Base-by-base conservation (phyloP, 2,888 invertebrate species). In the Xanthostigma xanthostigma region DNA sequence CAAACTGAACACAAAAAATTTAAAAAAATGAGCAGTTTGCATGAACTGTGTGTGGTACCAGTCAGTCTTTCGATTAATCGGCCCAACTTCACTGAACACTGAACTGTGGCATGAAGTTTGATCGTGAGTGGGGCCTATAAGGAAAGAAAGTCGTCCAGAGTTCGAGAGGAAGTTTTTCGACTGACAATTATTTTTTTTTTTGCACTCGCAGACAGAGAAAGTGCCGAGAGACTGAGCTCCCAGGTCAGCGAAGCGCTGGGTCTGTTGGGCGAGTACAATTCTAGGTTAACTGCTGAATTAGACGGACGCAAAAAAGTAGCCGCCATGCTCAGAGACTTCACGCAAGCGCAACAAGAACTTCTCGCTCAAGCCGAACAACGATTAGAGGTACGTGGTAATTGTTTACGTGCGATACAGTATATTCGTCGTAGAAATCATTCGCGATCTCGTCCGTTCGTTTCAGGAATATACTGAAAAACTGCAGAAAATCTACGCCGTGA, bases 391-490 rank as follows among this genome's bases (percentile, higher is more conserved):
- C 57, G 57, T 52, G n/a, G 14, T 17, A 39, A 14, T 50, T 40
- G 10, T 27, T 34, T 38, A 45, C 34, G 13, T 49, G 36, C 34
- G 40, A 38, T 43, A 39, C 36, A 13, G 14, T 12, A 38, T 36
- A 38, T 44, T 49, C 34, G 11, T 36, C 40, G 6, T 43, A 27
- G 6, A 27, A 27, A 3, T 5, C 6, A 6, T 27, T 27, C 3
- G 6, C 27, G 6, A 27, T 27, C 27, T 6, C 27, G 27, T 36
- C 51, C 45, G 54, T 53, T 49, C 49, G 55, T 71, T 76, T 27
- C 72, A 95, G 93, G 94, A 95, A 66, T 93, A 91, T 68, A 88
- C 85, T 65, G 83, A 86, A 58, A 93, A 92, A 65, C 72, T 94
- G 51, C 79, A 83, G 57, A 92, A 91, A 69, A 84, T 94, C 44